These are phyloP conservation scores for Hylaea fasciaria DNA, from an alignment of 2,888 invertebrate species.

Conservation along the genomic window DNA sequence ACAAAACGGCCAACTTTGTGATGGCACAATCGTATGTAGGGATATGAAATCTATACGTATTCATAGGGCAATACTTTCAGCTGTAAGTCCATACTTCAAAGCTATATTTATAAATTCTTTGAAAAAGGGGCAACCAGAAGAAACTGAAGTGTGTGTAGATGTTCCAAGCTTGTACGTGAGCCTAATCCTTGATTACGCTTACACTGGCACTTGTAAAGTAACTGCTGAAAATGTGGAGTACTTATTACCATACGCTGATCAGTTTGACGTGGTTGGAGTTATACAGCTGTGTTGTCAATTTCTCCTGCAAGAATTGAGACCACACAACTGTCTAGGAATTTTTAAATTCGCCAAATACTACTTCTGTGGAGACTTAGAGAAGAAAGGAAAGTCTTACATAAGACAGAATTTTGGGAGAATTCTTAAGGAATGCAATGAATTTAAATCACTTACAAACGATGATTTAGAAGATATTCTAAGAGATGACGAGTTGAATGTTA, in stretches of 20 bases:
- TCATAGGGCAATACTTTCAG: conserved; percentile 89
- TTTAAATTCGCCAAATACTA: conserved; percentile 88
- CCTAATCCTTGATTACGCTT: conserved; percentile 89
- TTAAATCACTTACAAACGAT: conserved; percentile 84
- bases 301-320: conserved; percentile 86
- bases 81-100: conserved; percentile 90
- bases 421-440: conserved; percentile 86
- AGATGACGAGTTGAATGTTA: conserved; percentile 90
- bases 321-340: conserved; percentile 89
- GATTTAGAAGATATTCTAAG: conserved; percentile 87
- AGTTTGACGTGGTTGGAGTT: conserved; percentile 89
- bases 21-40: conserved; percentile 87
- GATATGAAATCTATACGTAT: conserved; percentile 86
- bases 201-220: conserved; percentile 88
- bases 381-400: conserved; percentile 85
- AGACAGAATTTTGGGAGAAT: conserved; percentile 86
- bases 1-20: conserved; percentile 87
- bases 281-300: conserved; percentile 89
- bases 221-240: conserved; percentile 88
- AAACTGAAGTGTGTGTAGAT: conserved; percentile 85
- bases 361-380: conserved; percentile 88
- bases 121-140: conserved; percentile 85
- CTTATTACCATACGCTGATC: conserved; percentile 88
- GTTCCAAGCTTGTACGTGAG: conserved; percentile 86
- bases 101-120: conserved; percentile 89